A percentile compares a stretch with the other conserved stretches of the same genome.
These are phyloP conservation scores for Castor canadensis DNA, from an alignment of 2,113 vertebrate genomes.

Conservation along the genomic window DNA sequence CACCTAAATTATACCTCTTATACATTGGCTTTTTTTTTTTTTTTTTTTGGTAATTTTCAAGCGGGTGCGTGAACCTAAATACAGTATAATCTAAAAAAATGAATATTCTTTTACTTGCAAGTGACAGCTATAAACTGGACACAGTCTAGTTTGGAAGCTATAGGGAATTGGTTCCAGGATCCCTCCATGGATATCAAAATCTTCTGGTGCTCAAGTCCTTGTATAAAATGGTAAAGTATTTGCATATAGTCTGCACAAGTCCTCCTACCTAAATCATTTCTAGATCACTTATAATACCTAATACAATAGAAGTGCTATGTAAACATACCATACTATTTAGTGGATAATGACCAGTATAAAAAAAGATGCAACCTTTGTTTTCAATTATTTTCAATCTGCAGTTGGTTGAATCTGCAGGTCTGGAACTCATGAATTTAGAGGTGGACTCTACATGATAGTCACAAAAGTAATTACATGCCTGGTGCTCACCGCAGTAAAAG, in stretches of 20 bases:
- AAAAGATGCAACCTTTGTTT: background rate
- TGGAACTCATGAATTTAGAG: background rate
- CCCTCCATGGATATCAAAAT: background rate
- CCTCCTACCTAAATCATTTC: background rate
- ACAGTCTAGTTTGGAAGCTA: background rate
- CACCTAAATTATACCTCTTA: background rate
- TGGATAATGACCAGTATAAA: background rate
- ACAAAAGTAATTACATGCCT: background rate
- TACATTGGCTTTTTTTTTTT: background rate
- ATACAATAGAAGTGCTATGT: background rate
- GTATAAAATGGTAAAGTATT: background rate
- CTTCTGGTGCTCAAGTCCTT: background rate
- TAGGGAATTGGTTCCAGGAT: background rate
- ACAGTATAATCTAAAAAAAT: background rate
- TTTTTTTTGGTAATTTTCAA: background rate
- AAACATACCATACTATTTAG: background rate
- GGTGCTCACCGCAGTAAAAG: background rate
- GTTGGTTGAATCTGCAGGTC: background rate
- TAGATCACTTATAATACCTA: background rate
- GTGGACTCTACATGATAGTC: background rate
- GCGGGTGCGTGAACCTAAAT: background rate
- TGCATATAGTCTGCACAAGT: background rate
- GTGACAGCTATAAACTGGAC: background rate
- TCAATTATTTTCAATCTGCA: background rate
- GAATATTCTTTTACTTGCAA: background rate